Conservation (phyloP, 2,888 invertebrate species). For the Drosophila imparisetae region DNA sequence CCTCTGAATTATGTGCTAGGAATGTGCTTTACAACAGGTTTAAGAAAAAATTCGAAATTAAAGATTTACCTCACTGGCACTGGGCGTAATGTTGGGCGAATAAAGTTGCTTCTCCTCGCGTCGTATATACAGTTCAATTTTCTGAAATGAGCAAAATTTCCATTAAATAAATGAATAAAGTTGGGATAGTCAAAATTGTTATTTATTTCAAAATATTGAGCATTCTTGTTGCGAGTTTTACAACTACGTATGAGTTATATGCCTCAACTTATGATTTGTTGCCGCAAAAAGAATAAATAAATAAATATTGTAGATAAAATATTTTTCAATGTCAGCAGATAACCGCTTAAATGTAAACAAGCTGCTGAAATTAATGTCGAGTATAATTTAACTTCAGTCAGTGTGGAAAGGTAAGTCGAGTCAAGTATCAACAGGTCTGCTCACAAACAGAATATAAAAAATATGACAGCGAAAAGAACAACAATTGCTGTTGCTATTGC, state of each 20-base stretch:
- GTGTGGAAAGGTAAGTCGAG: conserved; percentile 16
- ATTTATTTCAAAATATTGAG: background rate
- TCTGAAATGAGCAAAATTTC: conserved; percentile 61
- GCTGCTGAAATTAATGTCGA: conserved; percentile 26
- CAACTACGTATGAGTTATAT: background rate
- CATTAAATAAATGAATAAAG: background rate
- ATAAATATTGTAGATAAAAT: background rate
- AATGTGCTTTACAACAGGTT: conserved; percentile 33
- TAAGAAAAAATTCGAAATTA: conserved; percentile 4
- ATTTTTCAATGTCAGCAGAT: background rate
- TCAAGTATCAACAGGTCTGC: conserved; percentile 55
- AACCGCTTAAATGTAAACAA: background rate
- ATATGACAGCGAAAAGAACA: conserved; percentile 43
- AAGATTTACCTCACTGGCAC: conserved; percentile 77
- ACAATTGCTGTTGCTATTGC: conserved; percentile 16
- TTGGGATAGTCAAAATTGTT: background rate
- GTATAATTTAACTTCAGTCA: conserved; percentile 29
- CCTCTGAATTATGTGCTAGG: conserved; percentile 23
- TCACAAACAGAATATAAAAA: conserved; percentile 29
- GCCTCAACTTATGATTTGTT: background rate
- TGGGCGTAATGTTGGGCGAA: conserved; percentile 76
- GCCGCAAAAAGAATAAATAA: background rate
- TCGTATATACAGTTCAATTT: conserved; percentile 81
- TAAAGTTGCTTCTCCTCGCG: conserved; percentile 81
- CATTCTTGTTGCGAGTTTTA: background rate